Conservation (phyloP, 1,140 invertebrate species). For the Leptinotarsa lineolata region DNA sequence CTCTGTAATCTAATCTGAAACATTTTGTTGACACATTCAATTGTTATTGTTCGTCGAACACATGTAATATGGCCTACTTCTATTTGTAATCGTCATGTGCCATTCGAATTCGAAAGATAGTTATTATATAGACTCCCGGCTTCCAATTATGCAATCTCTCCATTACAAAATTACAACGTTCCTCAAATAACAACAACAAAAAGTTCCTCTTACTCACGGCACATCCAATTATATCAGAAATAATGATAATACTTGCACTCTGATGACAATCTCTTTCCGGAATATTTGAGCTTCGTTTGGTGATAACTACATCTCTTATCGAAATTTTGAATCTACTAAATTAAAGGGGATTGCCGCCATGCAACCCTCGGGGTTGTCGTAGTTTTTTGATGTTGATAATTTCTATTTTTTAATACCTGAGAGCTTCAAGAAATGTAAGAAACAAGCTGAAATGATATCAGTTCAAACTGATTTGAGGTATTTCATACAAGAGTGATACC, state of each 20-base stretch:
- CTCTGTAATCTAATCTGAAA: no score
- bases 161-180: not conserved
- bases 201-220: not conserved
- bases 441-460: no score
- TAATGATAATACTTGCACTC: constrained; percentile 3
- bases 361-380: not conserved
- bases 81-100: no score
- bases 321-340: not conserved
- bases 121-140: not conserved
- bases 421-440: no score
- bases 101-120: not conserved
- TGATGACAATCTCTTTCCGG: constrained; percentile 1
- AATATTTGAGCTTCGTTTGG: not conserved
- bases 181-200: constrained; percentile 2
- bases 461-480: no score
- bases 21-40: no score
- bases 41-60: no score
- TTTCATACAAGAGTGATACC: no score
- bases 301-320: constrained; percentile 4
- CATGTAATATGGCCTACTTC: no score
- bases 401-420: not conserved
- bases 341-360: not conserved
- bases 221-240: not conserved
- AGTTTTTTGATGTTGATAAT: not conserved
- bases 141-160: not conserved